Conservation (phyloP, 2,888 invertebrate species). For the Monoplex corrugatus region DNA sequence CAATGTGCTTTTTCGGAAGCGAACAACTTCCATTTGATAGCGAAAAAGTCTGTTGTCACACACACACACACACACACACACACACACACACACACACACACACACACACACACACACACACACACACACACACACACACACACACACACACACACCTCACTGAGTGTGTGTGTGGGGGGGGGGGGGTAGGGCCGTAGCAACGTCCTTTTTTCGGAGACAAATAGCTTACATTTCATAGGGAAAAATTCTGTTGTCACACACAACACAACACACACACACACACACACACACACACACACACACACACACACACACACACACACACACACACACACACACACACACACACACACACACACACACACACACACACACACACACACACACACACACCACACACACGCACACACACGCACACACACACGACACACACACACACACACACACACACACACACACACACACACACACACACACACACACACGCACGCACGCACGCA, state of each 20-base stretch:
- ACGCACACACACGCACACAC: background rate
- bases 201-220: no score
- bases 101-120: constrained; percentile 20
- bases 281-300: constrained; percentile 1
- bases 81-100: constrained; percentile 28
- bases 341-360: no score
- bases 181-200: no score
- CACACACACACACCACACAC: background rate
- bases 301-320: constrained; percentile 1
- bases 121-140: constrained; percentile 20
- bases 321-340: background rate
- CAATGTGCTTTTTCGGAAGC: no score
- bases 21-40: no score
- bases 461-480: background rate
- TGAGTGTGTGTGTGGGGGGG: no score
- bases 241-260: no score
- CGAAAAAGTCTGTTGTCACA: no score
- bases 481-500: constrained; percentile 16
- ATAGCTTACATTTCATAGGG: no score
- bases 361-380: background rate
- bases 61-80: constrained; percentile 29
- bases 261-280: constrained; percentile 1
- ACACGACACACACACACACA: background rate
- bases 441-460: background rate
- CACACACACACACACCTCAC: background rate